Conservation (phyloP, 2,888 invertebrate genomes). For the Drosophila paracracens region DNA sequence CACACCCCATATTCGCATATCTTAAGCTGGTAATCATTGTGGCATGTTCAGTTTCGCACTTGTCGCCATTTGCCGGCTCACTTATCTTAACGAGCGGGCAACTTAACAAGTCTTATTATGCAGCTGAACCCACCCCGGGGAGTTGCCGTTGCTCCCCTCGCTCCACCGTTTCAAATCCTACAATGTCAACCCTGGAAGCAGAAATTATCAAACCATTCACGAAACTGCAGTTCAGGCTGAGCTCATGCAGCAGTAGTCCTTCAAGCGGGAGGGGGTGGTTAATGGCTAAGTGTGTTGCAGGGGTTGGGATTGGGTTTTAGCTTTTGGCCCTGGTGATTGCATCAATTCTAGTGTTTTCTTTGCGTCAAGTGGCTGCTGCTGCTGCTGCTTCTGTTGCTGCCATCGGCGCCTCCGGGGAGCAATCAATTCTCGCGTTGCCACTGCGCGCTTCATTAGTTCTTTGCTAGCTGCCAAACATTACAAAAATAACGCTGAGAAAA, state of each 20-base stretch:
- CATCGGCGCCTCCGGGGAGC: conserved; percentile 78
- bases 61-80: conserved; percentile 78
- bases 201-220: conserved; percentile 74
- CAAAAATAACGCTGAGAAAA: conserved; percentile 14
- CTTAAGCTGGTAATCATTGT: conserved; percentile 70
- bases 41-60: conserved; percentile 70
- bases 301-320: conserved; percentile 17
- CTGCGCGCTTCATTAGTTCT: conserved; percentile 77
- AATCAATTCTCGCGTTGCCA: conserved; percentile 81
- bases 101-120: conserved; percentile 80
- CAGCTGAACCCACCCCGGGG: conserved; percentile 61
- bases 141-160: conserved; percentile 8
- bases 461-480: conserved; percentile 60
- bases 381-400: conserved; percentile 31
- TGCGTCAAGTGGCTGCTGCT: conserved; percentile 60
- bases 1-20: conserved; percentile 51
- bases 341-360: conserved; percentile 57
- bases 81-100: conserved; percentile 78
- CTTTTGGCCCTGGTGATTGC: conserved; percentile 65
- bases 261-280: conserved; percentile 15
- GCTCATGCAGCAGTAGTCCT: conserved; percentile 13
- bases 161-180: background rate
- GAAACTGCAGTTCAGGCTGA: conserved; percentile 72
- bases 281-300: background rate
- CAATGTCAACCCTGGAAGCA: conserved; percentile 41